Base-by-base conservation (phyloP, 1,140 invertebrate genomes). In the Cryptotermes secundus region DNA sequence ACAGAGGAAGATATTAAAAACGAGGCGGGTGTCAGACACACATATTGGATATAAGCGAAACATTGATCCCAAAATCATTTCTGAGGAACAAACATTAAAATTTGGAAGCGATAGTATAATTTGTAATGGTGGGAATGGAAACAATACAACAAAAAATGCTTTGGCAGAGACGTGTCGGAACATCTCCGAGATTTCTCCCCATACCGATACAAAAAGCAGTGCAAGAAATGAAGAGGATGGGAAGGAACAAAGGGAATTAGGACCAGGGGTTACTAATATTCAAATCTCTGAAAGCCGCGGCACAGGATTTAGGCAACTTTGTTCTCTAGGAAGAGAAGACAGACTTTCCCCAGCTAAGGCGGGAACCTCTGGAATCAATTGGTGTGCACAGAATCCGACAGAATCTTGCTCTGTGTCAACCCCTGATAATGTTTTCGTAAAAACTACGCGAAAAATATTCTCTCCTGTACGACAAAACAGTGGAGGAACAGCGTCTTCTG, bases 371-470 rank as follows among this genome's bases (percentile, higher is more conserved):
- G 31, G 12, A 49, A 49, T 19, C 3, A 49, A 49, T 22, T 49
- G 31, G 3, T 72, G 2, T 72, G 0, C 59, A 14, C 26, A n/a
- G 16, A 31, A 72, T 31, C 6, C 31, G 26, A 0, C 59, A n/a
- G 26, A 72, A n/a, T 31, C 80, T 35, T 35, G 7, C 24, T 22
- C 80, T 9, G 34, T 14, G 34, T 7, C 36, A 87, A 88, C 88
- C 85, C 85, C 89, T 83, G 87, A 87, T 34, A 90, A 90, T 88
- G 91, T 95, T 14, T 94, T 95, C 84, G 93, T 96, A 0, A 95
- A 94, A 87, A 96, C 95, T 0, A 95, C 94, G 81, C 91, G 94
- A 42, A 95, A 95, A 90, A 92, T 96, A 84, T 95, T 96, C 86
- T 94, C 94, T 0, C 94, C 94, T 0, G 91, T 95, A 22, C 80